phyloP scores from a whole-genome alignment of 2,888 invertebrate species.

The Myopa testacea region DNA sequence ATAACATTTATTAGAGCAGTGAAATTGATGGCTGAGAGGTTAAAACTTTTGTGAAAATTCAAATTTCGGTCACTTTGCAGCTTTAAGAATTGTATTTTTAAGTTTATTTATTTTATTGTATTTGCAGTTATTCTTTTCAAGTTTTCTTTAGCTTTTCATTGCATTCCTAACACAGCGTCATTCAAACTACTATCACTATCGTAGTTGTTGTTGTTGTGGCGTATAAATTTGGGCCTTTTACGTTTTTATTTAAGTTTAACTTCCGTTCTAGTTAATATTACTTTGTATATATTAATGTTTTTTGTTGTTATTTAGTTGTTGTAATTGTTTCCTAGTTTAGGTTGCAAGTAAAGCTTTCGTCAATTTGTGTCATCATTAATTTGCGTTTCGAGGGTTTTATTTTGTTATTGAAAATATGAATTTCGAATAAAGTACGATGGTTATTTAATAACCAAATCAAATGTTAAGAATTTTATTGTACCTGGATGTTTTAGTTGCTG shows the following conservation, averaged over 20 bases:
- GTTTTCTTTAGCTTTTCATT: not conserved
- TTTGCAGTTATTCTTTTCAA: too few relatives aligned
- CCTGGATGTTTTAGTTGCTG: not conserved
- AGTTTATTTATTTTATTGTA: not conserved
- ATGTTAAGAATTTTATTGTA: not conserved
- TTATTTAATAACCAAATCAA: not conserved
- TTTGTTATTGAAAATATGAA: not conserved
- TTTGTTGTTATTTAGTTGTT: conserved; percentile 9
- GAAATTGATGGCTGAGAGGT: not conserved
- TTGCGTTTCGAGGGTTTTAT: not conserved
- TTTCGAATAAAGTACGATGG: not conserved
- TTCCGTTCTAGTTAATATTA: not conserved
- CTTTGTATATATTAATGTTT: conserved; percentile 5
- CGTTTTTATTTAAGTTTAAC: not conserved
- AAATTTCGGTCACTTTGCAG: too few relatives aligned
- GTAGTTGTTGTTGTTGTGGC: too few relatives aligned
- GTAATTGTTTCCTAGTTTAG: not conserved
- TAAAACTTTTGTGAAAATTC: not conserved
- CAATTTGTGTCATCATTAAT: conserved; percentile 1
- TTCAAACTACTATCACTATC: not conserved
- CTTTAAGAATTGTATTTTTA: conserved; percentile 4
- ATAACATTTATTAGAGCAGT: not conserved
- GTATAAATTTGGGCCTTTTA: not conserved
- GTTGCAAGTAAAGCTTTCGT: conserved; percentile 35
- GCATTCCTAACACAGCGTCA: not conserved